Percentiles rank a stretch among this genome's conserved stretches.
Conservation (phyloP, 2,888 invertebrate genomes). For the Drosophila meridiana region DNA sequence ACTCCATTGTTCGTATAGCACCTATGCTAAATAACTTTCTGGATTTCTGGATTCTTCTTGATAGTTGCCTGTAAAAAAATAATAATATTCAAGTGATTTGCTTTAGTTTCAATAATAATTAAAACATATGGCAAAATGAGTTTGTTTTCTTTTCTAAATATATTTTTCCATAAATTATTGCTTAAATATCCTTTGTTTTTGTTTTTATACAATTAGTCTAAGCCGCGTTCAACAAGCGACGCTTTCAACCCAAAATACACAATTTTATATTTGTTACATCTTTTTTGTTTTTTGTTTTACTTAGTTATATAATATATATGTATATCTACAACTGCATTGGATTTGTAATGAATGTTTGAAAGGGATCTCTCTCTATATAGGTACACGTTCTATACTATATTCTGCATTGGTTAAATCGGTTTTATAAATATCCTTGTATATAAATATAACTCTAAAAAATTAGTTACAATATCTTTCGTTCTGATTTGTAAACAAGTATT, state of each 20-base stretch:
- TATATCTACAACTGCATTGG: slow-evolving; percentile 66
- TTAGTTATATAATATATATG: slow-evolving; percentile 49
- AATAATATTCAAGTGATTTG: background rate
- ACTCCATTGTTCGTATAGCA: background rate
- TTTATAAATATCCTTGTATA: slow-evolving; percentile 40
- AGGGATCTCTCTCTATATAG: slow-evolving; percentile 38
- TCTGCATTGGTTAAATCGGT: slow-evolving; percentile 25
- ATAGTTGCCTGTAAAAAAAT: too few relatives aligned
- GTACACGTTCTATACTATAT: slow-evolving; percentile 47
- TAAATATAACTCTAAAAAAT: slow-evolving; percentile 34
- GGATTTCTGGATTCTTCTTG: background rate
- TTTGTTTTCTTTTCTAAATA: slow-evolving; percentile 37
- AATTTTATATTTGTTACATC: slow-evolving; percentile 25
- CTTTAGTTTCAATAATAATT: too few relatives aligned
- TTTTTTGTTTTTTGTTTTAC: slow-evolving; percentile 1
- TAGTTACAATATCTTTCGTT: slow-evolving; percentile 29
- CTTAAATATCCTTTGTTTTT: slow-evolving; percentile 61
- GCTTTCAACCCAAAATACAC: slow-evolving; percentile 43
- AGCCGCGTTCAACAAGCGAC: slow-evolving; percentile 38
- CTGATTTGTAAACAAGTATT: slow-evolving; percentile 51
- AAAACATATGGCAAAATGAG: background rate
- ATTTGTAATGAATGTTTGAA: slow-evolving; percentile 21
- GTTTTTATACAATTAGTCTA: slow-evolving; percentile 76
- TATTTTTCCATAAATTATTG: slow-evolving; percentile 72
- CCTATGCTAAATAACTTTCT: too few relatives aligned